Percentiles rank a stretch among this genome's conserved stretches.
Conservation (phyloP, 2,113 vertebrate genomes). For the Petaurus breviceps region DNA sequence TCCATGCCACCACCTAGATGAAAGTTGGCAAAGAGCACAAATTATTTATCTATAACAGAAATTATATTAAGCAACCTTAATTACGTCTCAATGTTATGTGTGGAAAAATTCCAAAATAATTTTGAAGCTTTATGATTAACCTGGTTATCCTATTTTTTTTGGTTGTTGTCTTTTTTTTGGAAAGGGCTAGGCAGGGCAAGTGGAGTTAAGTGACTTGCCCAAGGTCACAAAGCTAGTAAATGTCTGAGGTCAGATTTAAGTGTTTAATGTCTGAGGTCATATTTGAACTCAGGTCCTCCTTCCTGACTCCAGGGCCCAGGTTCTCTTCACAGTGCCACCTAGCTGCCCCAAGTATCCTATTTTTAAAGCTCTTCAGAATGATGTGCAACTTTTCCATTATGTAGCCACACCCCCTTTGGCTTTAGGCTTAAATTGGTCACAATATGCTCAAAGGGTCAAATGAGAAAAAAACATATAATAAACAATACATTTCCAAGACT, state of each 20-base stretch:
- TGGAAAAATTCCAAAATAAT: background rate
- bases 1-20: background rate
- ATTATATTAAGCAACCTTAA: background rate
- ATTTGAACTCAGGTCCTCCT: too few relatives aligned
- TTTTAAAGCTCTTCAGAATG: background rate
- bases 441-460: background rate
- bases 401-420: too few relatives aligned
- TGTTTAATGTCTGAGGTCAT: too few relatives aligned
- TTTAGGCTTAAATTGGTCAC: background rate
- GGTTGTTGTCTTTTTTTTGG: too few relatives aligned
- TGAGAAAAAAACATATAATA: too few relatives aligned
- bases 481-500: too few relatives aligned
- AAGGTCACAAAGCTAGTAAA: too few relatives aligned
- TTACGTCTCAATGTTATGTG: background rate
- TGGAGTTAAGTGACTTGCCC: too few relatives aligned
- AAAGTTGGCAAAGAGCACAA: background rate
- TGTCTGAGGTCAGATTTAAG: too few relatives aligned
- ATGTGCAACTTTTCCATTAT: background rate
- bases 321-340: too few relatives aligned
- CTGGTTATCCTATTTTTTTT: background rate
- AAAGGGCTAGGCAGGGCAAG: too few relatives aligned
- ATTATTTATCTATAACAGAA: background rate
- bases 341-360: background rate
- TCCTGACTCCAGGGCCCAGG: too few relatives aligned
- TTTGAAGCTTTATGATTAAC: background rate